A percentile compares a stretch with the other conserved stretches of the same genome.
These are phyloP conservation scores for Rhea americana DNA, from an alignment of 2,113 vertebrate species.

Conservation along the genomic window DNA sequence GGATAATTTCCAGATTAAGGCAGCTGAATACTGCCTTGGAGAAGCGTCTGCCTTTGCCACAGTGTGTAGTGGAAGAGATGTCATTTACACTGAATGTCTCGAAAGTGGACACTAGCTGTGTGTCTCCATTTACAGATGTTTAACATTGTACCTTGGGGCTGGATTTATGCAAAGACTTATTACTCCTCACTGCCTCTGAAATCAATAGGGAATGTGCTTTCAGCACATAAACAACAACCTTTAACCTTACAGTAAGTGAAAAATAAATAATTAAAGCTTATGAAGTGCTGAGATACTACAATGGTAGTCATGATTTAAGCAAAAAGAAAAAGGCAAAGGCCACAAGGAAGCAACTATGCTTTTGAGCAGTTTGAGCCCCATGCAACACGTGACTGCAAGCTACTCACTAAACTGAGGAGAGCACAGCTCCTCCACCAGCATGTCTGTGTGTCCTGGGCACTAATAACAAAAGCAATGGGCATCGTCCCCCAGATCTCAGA, in stretches of 20 bases:
- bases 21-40: background rate
- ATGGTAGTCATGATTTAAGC: background rate
- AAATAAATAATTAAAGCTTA: background rate
- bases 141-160: background rate
- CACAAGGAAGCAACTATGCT: background rate
- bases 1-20: background rate
- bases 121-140: background rate
- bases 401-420: accelerated
- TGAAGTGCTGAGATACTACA: background rate
- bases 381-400: background rate
- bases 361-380: background rate
- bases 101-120: background rate
- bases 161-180: background rate
- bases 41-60: background rate
- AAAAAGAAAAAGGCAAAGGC: background rate
- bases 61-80: background rate
- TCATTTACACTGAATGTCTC: background rate
- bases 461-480: background rate
- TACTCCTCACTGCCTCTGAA: background rate
- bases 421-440: accelerated
- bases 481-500: background rate
- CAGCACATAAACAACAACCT: background rate
- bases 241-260: background rate
- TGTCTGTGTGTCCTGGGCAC: background rate
- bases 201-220: background rate